A percentile compares a stretch with the other conserved stretches of the same genome.
Evolutionary conservation across 2,888 invertebrate species (phyloP).

Genomic region (Acanthosepion lycidas): DNA sequence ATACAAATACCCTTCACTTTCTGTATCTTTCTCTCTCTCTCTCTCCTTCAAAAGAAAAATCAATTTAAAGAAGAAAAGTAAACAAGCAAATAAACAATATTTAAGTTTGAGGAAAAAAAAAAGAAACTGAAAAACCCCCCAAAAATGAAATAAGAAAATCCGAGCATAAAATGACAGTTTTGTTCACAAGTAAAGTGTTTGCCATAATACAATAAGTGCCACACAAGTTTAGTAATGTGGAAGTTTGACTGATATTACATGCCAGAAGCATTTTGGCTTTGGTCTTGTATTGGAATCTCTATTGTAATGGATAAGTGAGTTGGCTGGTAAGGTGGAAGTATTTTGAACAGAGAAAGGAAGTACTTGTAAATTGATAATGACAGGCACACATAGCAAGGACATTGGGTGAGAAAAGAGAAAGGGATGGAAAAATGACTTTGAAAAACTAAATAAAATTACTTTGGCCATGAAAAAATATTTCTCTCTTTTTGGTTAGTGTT

Average conservation of each 20-base stretch:
- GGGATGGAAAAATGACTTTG: too few species aligned
- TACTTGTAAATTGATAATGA: conserved; percentile 33
- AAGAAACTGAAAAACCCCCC: background rate
- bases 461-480: too few species aligned
- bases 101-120: background rate
- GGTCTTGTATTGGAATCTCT: background rate
- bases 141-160: background rate
- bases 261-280: background rate
- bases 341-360: background rate
- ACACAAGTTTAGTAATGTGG: background rate
- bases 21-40: background rate
- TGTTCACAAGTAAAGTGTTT: conserved; percentile 23
- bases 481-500: too few species aligned
- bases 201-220: conserved; percentile 8
- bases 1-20: background rate
- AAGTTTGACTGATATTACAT: conserved; percentile 22
- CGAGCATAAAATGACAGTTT: background rate
- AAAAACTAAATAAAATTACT: too few species aligned
- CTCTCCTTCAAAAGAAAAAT: background rate
- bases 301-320: background rate
- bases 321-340: background rate
- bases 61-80: background rate
- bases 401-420: background rate
- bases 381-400: background rate
- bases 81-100: background rate